phyloP scores from a whole-genome alignment of 2,888 invertebrate genomes.

The Agrilus cyanescens region DNA sequence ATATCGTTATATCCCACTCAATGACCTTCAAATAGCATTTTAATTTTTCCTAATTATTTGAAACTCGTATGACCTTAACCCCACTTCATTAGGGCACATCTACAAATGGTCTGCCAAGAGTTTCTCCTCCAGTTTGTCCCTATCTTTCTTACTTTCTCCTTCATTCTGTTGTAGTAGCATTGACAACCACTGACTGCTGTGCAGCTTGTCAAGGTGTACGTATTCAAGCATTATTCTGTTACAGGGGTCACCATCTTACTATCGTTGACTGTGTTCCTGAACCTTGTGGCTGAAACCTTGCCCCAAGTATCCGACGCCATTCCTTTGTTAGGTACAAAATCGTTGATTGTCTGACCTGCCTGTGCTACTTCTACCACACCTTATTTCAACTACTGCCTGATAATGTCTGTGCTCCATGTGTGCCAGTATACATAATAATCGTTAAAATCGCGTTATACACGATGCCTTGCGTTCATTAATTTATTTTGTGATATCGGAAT shows the following conservation, averaged over 20 bases:
- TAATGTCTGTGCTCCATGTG: conserved; percentile 32
- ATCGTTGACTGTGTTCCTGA: conserved; percentile 99
- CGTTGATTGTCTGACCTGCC: conserved; percentile 40
- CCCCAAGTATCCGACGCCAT: conserved; percentile 99
- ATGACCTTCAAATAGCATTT: too few relatives aligned
- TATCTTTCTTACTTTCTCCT: too few relatives aligned
- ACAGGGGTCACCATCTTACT: conserved; percentile 98
- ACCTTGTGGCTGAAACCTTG: conserved; percentile 99
- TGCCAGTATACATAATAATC: conserved; percentile 14
- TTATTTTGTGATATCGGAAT: not conserved
- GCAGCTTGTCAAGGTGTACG: conserved; percentile 25
- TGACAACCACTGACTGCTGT: not conserved
- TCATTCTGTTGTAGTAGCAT: too few relatives aligned
- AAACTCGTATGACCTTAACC: too few relatives aligned
- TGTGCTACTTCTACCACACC: conserved; percentile 34
- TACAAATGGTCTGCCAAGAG: too few relatives aligned
- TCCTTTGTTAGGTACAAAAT: conserved; percentile 91
- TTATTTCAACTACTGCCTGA: conserved; percentile 35
- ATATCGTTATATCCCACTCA: too few relatives aligned
- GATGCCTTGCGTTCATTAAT: conserved; percentile 1
- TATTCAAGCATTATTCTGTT: conserved; percentile 58
- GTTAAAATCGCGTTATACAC: conserved; percentile 1
- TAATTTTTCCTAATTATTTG: too few relatives aligned
- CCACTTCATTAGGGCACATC: too few relatives aligned
- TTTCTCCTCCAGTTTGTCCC: too few relatives aligned